Conservation (phyloP, 2,113 vertebrate genomes). For the Acrocephalus arundinaceus region DNA sequence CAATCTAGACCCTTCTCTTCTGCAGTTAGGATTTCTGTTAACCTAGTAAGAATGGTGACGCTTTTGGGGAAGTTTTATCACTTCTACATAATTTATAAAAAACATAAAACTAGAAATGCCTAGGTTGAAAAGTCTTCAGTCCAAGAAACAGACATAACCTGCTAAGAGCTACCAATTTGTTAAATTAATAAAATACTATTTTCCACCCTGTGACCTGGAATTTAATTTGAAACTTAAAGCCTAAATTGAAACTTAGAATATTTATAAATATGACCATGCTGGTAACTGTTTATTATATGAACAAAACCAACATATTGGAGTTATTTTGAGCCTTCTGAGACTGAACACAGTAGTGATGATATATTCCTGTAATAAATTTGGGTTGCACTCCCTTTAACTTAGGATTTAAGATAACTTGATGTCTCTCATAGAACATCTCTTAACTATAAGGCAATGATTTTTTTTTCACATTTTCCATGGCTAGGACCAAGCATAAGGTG, state of each 20-base stretch:
- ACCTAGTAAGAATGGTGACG: not conserved
- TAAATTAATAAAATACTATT: not conserved
- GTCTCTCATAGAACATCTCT: not conserved
- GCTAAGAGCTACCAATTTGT: not conserved
- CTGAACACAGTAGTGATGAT: not conserved
- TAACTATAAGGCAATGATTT: not conserved
- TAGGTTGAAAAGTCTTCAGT: not conserved
- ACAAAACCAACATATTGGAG: not conserved
- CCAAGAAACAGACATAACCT: not conserved
- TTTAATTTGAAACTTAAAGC: not conserved
- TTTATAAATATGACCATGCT: not conserved
- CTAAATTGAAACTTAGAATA: not conserved
- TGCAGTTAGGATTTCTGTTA: not conserved
- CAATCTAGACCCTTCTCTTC: not conserved
- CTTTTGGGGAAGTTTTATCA: not conserved
- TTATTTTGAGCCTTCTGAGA: not conserved
- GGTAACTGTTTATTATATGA: not conserved
- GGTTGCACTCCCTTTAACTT: not conserved
- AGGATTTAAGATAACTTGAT: not conserved
- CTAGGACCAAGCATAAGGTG: not conserved
- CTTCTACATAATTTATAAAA: not conserved
- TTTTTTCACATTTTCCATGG: not conserved
- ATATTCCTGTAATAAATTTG: not conserved
- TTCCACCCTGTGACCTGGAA: not conserved
- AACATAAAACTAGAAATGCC: not conserved